Evolutionary conservation across 2,888 invertebrate genomes (phyloP).

Genomic region (Argyresthia goedartella): DNA sequence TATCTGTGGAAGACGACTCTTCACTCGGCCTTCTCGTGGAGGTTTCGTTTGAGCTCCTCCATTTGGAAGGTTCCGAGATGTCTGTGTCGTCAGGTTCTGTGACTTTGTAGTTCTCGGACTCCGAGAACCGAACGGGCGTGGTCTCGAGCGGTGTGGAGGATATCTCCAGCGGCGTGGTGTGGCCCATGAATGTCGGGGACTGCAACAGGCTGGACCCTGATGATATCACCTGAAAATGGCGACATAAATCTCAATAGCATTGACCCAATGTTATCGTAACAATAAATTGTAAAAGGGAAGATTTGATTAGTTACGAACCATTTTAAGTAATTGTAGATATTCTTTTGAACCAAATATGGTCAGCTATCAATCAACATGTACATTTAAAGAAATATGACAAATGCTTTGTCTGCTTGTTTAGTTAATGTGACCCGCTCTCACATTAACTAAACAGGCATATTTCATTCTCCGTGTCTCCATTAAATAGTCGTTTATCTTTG

Average conservation of each 20-base stretch:
- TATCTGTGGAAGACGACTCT: slow-evolving; percentile 56
- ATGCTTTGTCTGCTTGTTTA: too few relatives aligned
- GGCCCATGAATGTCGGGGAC: slow-evolving; percentile 27
- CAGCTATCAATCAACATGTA: too few relatives aligned
- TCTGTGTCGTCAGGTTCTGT: slow-evolving; percentile 69
- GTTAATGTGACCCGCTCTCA: too few relatives aligned
- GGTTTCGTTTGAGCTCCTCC: slow-evolving; percentile 76
- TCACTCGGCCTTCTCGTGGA: slow-evolving; percentile 78
- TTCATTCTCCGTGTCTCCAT: too few relatives aligned
- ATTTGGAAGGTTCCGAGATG: slow-evolving; percentile 70
- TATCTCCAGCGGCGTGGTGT: slow-evolving; percentile 42
- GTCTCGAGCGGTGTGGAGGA: slow-evolving; percentile 52
- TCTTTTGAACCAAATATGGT: too few relatives aligned
- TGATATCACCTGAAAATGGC: slow-evolving; percentile 48
- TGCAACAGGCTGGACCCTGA: slow-evolving; percentile 52
- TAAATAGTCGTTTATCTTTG: too few relatives aligned
- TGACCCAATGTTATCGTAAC: too few relatives aligned
- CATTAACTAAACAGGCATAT: too few relatives aligned
- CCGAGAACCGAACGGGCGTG: slow-evolving; percentile 35
- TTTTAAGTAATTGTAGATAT: too few relatives aligned
- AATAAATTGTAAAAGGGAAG: too few relatives aligned
- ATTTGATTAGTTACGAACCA: too few relatives aligned
- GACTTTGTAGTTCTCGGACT: slow-evolving; percentile 53
- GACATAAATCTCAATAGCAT: neutral
- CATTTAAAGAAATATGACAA: too few relatives aligned